Evolutionary conservation across 2,113 vertebrate species (phyloP).

Genomic region (Sprattus sprattus): DNA sequence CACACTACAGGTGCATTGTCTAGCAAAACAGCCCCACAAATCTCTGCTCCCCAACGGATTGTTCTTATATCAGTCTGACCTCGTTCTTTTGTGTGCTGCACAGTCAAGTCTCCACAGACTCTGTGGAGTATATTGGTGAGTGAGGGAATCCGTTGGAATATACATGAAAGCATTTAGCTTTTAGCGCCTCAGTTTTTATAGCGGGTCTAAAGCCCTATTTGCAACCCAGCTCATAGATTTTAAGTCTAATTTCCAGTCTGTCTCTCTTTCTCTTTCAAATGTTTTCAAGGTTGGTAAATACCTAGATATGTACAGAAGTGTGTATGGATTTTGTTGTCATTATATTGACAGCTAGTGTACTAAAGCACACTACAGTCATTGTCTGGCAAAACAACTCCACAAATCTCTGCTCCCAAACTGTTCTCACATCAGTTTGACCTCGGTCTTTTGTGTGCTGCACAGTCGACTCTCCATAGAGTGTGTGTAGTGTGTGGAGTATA

Average conservation of each 20-base stretch:
- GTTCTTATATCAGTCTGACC: conserved; percentile 40
- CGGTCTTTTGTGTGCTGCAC: no score
- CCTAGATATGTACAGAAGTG: no score
- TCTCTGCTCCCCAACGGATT: conserved; percentile 23
- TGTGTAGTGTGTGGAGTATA: no score
- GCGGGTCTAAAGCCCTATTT: background rate
- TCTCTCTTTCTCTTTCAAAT: background rate
- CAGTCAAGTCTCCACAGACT: background rate
- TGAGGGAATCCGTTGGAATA: background rate
- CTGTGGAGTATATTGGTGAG: background rate
- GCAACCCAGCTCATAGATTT: background rate
- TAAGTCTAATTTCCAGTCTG: background rate
- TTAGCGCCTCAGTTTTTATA: background rate
- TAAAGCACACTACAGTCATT: no score
- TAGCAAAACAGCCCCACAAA: conserved; percentile 46
- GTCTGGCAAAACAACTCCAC: no score
- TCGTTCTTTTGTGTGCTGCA: conserved; percentile 26
- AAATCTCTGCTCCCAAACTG: no score
- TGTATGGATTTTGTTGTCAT: no score
- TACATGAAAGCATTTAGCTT: background rate
- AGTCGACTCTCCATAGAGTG: no score
- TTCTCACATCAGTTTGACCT: no score
- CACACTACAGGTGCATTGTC: background rate
- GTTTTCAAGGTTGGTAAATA: no score
- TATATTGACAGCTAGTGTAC: no score